phyloP scores from a whole-genome alignment of 2,113 vertebrate species.

The Brevimyrus niger region DNA sequence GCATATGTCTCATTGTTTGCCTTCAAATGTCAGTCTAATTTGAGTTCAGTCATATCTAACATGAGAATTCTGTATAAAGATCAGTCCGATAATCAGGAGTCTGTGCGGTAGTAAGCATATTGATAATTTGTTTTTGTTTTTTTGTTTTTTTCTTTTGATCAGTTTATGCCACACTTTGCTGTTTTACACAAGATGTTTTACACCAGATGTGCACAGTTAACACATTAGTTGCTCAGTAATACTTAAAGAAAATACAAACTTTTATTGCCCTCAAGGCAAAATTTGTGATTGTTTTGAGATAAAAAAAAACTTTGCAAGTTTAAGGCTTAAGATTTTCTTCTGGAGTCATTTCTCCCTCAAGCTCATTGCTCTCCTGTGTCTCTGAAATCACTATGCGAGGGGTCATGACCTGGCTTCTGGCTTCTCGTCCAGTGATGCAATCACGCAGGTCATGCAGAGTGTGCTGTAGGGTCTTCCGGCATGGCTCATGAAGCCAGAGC shows the following conservation, averaged over 20 bases:
- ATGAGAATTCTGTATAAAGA: background rate
- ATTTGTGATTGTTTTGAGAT: background rate
- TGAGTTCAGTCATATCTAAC: background rate
- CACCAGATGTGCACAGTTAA: background rate
- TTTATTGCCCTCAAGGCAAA: background rate
- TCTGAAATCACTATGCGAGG: constrained; percentile 51
- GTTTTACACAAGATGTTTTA: background rate
- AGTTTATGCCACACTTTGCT: background rate
- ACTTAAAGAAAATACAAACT: background rate
- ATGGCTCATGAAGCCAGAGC: constrained; percentile 50
- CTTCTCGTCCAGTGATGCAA: constrained; percentile 41
- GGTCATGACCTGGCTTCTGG: constrained; percentile 50
- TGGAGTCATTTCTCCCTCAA: background rate
- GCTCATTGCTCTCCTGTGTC: constrained; percentile 40
- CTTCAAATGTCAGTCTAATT: background rate
- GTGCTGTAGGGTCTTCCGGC: constrained; percentile 40
- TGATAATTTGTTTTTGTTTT: background rate
- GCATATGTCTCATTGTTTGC: background rate
- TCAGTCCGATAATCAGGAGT: background rate
- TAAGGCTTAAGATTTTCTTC: background rate
- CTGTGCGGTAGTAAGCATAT: background rate
- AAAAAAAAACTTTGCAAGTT: background rate
- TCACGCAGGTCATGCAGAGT: constrained; percentile 37
- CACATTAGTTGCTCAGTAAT: background rate
- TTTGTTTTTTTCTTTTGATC: background rate